Base-by-base conservation (phyloP, 2,113 vertebrate species). In the Porphyrio hochstetteri region DNA sequence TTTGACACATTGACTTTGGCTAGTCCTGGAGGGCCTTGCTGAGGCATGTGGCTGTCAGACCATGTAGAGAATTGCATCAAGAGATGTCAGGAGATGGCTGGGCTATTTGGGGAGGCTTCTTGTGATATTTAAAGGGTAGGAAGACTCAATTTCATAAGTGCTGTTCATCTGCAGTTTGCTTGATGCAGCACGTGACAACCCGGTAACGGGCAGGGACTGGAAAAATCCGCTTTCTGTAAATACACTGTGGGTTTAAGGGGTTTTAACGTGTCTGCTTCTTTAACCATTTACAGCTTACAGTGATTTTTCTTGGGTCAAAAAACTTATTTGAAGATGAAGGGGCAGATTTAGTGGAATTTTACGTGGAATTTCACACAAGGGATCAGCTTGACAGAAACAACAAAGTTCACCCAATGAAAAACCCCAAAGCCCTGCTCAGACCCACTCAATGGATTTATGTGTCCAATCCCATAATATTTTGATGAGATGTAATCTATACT, bases 141-240 rank as follows among this genome's bases (percentile, higher is more conserved):
- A 76, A 60, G 35, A 35, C n/a, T 78, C 1, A 0, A 56, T 50
- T 93, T 53, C 15, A 3, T n/a, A 69, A 77, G 36, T 67, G 33
- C 33, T 76, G 23, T 76, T 82, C 23, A 33, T 60, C 57, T 90
- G 52, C 52, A 88, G 63, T 65, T 88, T 72, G 44, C 25, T 64
- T 88, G 79, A 80, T 36, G 38, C 4, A 27, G 72, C 52, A 91
- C 0, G 0, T 70, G 75, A 65, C 82, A 81, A 67, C 20, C n/a
- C 5, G 6, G 3, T 44, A 80, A 86, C 0, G 2, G 31, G 35
- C 44, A 80, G n/a, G 20, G 36, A 35, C 50, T 86, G 31, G 40
- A 80, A 89, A 91, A 94, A 88, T 63, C 27, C 42, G 17, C 80
- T 67, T 90, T 83, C 64, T 77, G 56, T 78, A 86, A 83, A 83